Evolutionary conservation across 2,113 vertebrate genomes (phyloP).

Genomic region (Callithrix jacchus): DNA sequence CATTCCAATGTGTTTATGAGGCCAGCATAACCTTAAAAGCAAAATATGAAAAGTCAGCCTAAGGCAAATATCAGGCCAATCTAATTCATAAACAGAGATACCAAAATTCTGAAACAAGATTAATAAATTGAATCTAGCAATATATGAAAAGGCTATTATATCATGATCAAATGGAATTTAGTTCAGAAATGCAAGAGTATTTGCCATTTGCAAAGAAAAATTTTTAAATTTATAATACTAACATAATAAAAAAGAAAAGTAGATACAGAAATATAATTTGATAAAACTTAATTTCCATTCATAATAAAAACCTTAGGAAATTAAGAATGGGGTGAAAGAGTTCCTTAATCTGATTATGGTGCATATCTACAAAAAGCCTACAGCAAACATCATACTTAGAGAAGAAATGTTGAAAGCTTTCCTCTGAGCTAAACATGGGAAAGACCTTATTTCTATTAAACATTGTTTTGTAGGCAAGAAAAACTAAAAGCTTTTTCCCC

Average conservation of each 20-base stretch:
- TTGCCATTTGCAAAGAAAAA: background rate
- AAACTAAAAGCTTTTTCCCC: too few species aligned
- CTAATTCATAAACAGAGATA: background rate
- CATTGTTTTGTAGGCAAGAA: background rate
- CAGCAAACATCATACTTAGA: background rate
- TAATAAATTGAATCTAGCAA: background rate
- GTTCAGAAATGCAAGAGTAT: background rate
- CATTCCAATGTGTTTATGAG: background rate
- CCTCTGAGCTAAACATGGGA: background rate
- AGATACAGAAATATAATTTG: background rate
- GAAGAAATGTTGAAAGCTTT: conserved; percentile 15
- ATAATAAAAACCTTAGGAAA: background rate
- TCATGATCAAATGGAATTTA: background rate
- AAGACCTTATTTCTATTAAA: background rate
- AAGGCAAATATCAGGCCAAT: background rate
- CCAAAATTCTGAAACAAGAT: background rate
- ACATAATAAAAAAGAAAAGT: conserved; percentile 3
- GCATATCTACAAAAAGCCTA: background rate
- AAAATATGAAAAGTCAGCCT: background rate
- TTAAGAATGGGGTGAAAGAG: background rate
- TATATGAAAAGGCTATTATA: background rate
- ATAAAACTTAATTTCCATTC: background rate
- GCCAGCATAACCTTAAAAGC: background rate
- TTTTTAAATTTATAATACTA: background rate
- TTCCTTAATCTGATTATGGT: background rate